phyloP scores from a whole-genome alignment of 2,888 invertebrate species.

The Drosophila diplacantha region DNA sequence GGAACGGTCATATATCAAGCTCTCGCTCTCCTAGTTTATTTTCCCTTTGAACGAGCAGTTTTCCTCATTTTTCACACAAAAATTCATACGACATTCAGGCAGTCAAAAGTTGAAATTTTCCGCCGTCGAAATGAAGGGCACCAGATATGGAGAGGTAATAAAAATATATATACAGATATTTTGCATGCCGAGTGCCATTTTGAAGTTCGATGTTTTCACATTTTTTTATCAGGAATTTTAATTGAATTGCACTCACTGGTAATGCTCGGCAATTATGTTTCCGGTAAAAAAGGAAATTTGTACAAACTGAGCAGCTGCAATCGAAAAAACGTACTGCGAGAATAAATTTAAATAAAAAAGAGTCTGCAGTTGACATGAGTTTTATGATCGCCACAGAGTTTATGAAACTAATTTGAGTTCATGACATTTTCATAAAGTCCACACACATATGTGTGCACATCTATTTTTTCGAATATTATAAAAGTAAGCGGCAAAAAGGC shows the following conservation, averaged over 20 bases:
- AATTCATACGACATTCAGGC: conserved; percentile 26
- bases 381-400: conserved; percentile 39
- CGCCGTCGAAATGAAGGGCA: not conserved
- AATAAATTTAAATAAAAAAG: conserved; percentile 36
- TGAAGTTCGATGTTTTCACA: conserved; percentile 31
- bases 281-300: conserved; percentile 9
- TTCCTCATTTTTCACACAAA: conserved; percentile 40
- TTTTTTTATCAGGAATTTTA: conserved; percentile 39
- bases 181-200: conserved; percentile 39
- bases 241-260: conserved; percentile 50
- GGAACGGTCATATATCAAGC: conserved; percentile 35
- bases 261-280: conserved; percentile 53
- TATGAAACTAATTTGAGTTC: conserved; percentile 44
- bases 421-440: conserved; percentile 29
- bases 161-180: conserved; percentile 32
- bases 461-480: not conserved
- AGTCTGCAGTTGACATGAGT: conserved; percentile 32
- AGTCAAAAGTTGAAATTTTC: conserved; percentile 37
- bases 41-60: conserved; percentile 12
- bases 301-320: conserved; percentile 10
- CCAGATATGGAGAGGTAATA: conserved; percentile 25
- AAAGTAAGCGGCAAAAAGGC: conserved; percentile 15
- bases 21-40: conserved; percentile 21
- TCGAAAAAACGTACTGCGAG: conserved; percentile 11
- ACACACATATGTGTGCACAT: not conserved